Evolutionary conservation across 1,140 invertebrate species (phyloP).

Genomic region (Mya arenaria): DNA sequence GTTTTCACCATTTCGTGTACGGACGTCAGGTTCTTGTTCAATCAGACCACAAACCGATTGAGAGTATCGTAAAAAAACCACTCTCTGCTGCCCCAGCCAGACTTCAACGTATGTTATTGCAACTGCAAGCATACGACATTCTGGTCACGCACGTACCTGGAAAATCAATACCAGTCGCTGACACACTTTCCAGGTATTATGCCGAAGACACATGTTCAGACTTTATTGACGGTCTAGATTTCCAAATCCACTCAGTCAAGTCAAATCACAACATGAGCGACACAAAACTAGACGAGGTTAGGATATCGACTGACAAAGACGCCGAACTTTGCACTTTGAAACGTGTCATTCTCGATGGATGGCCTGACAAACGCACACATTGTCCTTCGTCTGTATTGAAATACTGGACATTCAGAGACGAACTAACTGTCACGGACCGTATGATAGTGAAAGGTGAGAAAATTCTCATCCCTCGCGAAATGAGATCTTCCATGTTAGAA

Average conservation of each 20-base stretch:
- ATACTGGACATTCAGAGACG: conserved; percentile 28
- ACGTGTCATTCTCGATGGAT: not conserved
- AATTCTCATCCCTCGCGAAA: conserved; percentile 54
- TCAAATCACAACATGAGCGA: too few species aligned
- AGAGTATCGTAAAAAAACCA: conserved; percentile 29
- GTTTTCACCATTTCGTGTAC: conserved; percentile 1
- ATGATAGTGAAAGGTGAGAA: conserved; percentile 57
- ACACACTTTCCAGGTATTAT: too few species aligned
- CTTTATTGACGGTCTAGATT: too few species aligned
- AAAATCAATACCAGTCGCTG: too few species aligned
- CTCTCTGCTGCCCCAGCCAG: conserved; percentile 29
- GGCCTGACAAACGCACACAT: not conserved
- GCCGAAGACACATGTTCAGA: too few species aligned
- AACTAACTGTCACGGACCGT: conserved; percentile 54
- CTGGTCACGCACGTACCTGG: too few species aligned
- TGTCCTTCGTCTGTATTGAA: not conserved
- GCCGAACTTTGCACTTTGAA: not conserved
- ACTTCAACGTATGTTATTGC: conserved; percentile 66
- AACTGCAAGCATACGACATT: conserved; percentile 79
- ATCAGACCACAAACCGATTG: not conserved
- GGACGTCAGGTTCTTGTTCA: not conserved
- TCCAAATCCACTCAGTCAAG: too few species aligned
- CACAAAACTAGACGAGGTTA: too few species aligned
- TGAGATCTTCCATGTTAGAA: conserved; percentile 50
- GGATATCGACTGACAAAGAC: too few species aligned